phyloP scores from a whole-genome alignment of 2,888 invertebrate species.

The Cantharis nigra region DNA sequence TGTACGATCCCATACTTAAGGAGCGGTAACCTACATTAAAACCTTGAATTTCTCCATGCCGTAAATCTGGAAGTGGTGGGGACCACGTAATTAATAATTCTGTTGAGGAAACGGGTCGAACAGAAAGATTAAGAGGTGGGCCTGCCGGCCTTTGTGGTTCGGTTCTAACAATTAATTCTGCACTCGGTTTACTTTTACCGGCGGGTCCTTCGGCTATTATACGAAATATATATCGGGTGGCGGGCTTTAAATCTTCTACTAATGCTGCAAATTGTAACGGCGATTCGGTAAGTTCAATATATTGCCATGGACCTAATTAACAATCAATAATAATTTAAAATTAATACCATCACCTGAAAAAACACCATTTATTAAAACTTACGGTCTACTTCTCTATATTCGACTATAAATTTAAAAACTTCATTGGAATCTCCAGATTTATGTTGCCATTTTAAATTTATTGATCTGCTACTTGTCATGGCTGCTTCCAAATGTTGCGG shows the following conservation, averaged over 20 bases:
- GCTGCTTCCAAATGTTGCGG: slow-evolving; percentile 70
- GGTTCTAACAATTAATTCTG: slow-evolving; percentile 66
- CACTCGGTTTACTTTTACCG: slow-evolving; percentile 70
- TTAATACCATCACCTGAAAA: background rate
- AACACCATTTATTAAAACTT: slow-evolving; percentile 44
- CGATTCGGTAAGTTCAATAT: slow-evolving; percentile 67
- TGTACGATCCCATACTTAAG: slow-evolving; percentile 62
- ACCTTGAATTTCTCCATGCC: slow-evolving; percentile 72
- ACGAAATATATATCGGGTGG: slow-evolving; percentile 71
- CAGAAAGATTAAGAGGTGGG: slow-evolving; percentile 68
- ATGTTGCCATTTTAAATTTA: slow-evolving; percentile 78
- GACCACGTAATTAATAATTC: slow-evolving; percentile 76
- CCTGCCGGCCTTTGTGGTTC: slow-evolving; percentile 75
- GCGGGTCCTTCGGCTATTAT: slow-evolving; percentile 77
- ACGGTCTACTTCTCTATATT: slow-evolving; percentile 69
- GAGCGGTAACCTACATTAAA: slow-evolving; percentile 73
- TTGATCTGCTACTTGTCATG: slow-evolving; percentile 72
- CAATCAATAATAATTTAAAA: background rate
- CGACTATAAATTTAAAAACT: slow-evolving; percentile 71
- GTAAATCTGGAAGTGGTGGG: slow-evolving; percentile 69
- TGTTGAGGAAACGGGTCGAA: slow-evolving; percentile 72
- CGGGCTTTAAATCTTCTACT: slow-evolving; percentile 72
- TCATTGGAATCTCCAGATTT: slow-evolving; percentile 70
- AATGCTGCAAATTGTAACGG: slow-evolving; percentile 65
- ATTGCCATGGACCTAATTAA: slow-evolving; percentile 64